Percentiles rank a stretch among this genome's conserved stretches.
These are phyloP conservation scores for Cylindroiulus punctatus DNA, from an alignment of 2,888 invertebrate genomes.

Conservation along the genomic window DNA sequence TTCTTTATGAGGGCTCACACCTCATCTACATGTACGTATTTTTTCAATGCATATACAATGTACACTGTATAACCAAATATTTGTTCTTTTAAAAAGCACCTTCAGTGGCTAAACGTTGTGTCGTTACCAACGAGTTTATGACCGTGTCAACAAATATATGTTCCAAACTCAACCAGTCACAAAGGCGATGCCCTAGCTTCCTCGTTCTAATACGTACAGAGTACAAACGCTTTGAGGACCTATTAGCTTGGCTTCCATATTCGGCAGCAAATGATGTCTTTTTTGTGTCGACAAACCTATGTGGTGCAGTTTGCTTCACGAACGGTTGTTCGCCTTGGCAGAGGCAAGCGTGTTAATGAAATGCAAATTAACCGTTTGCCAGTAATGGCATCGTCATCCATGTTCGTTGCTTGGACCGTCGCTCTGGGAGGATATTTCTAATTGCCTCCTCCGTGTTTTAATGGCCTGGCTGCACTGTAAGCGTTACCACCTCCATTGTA, in stretches of 20 bases:
- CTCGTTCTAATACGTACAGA: neutral
- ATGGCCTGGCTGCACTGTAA: constrained; percentile 38
- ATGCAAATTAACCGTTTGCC: constrained; percentile 7
- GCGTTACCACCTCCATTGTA: constrained; percentile 17
- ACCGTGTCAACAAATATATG: too few relatives aligned
- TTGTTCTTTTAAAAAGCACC: too few relatives aligned
- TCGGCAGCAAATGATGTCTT: neutral
- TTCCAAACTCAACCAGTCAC: too few relatives aligned
- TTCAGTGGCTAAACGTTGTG: too few relatives aligned
- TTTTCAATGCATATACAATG: too few relatives aligned
- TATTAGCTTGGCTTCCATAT: neutral
- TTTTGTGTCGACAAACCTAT: neutral
- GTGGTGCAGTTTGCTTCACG: neutral
- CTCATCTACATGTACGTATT: too few relatives aligned
- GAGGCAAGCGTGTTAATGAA: neutral
- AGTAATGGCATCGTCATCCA: neutral
- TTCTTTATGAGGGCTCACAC: too few relatives aligned
- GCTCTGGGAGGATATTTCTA: constrained; percentile 29
- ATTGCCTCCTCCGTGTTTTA: constrained; percentile 10
- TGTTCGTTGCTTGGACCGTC: constrained; percentile 24
- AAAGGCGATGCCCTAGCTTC: too few relatives aligned
- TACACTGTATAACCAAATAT: too few relatives aligned
- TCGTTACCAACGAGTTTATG: too few relatives aligned
- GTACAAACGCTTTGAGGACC: neutral
- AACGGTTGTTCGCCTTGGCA: neutral